phyloP scores from a whole-genome alignment of 2,797 vertebrate species.

The Megalops cyprinoides region DNA sequence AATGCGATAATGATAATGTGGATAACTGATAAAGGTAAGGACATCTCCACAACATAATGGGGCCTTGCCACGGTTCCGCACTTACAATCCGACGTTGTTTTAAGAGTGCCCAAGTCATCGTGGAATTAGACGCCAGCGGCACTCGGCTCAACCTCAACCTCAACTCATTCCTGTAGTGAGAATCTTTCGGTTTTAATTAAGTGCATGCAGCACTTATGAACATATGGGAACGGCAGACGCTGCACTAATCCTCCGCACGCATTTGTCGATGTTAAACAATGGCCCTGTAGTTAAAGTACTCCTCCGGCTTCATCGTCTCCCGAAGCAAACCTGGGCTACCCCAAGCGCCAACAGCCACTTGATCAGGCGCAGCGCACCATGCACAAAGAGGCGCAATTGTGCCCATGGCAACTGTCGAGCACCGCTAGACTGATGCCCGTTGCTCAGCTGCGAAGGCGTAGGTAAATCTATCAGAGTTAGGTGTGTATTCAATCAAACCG shows the following conservation, averaged over 20 bases:
- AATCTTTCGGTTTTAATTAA: constrained; percentile 75
- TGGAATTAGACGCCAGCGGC: constrained; percentile 59
- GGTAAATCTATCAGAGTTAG: background rate
- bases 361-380: constrained; percentile 13
- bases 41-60: constrained; percentile 40
- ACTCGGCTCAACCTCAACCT: constrained; percentile 47
- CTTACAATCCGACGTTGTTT: constrained; percentile 59
- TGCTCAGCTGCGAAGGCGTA: background rate
- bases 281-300: constrained; percentile 42
- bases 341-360: constrained; percentile 26
- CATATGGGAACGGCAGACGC: constrained; percentile 77
- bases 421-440: background rate
- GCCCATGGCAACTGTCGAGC: constrained; percentile 5
- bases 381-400: background rate
- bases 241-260: constrained; percentile 67
- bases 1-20: constrained; percentile 25
- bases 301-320: constrained; percentile 31
- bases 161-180: constrained; percentile 64
- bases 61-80: constrained; percentile 54
- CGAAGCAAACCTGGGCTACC: constrained; percentile 34
- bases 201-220: constrained; percentile 60
- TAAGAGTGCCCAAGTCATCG: constrained; percentile 68
- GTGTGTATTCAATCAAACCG: background rate
- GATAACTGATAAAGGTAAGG: constrained; percentile 38
- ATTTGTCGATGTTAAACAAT: constrained; percentile 65